Conservation (phyloP, 2,888 invertebrate genomes). For the Drosophila melanosoma region DNA sequence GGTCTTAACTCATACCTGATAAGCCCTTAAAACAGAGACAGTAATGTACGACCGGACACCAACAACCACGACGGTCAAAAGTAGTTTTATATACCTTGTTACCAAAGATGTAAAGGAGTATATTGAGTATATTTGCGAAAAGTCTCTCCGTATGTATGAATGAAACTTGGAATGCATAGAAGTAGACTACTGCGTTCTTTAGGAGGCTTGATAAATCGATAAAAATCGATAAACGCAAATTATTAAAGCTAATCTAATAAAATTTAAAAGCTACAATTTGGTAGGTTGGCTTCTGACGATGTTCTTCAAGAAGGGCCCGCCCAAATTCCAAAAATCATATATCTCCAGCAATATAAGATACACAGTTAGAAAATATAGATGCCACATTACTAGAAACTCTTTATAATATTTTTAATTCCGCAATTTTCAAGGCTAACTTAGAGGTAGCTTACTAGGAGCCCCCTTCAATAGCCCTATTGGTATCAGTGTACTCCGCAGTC, state of each 20-base stretch:
- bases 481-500: background rate
- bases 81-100: constrained; percentile 20
- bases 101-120: background rate
- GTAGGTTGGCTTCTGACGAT: background rate
- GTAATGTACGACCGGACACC: constrained; percentile 33
- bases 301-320: background rate
- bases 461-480: background rate
- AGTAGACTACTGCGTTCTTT: background rate
- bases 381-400: background rate
- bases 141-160: background rate
- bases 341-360: background rate
- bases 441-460: background rate
- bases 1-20: constrained; percentile 75
- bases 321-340: background rate
- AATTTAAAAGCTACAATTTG: background rate
- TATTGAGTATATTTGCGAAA: background rate
- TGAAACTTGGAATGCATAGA: background rate
- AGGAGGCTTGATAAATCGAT: background rate
- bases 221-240: background rate
- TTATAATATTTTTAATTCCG: background rate
- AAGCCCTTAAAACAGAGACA: constrained; percentile 60
- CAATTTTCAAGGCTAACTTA: background rate
- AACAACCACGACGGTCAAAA: constrained; percentile 19
- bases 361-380: background rate
- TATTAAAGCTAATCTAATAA: background rate